phyloP scores from a whole-genome alignment of 2,888 invertebrate genomes.

The Acrobasis consociella region DNA sequence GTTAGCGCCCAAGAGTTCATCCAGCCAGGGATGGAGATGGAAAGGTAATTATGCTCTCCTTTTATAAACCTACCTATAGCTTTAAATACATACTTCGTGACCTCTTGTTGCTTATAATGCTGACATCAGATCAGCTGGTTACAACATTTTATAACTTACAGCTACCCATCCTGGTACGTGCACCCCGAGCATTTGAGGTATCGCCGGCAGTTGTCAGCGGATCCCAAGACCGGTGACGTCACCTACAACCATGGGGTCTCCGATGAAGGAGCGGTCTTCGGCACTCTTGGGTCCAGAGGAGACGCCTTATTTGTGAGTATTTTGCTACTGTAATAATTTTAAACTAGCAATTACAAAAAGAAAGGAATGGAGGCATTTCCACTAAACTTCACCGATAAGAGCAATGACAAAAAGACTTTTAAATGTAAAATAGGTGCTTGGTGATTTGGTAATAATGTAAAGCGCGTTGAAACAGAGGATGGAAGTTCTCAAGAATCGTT shows the following conservation, averaged over 20 bases:
- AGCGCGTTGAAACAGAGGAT: no score
- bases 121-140: not conserved
- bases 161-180: slow-evolving; percentile 7
- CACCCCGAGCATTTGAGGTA: slow-evolving; percentile 13
- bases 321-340: no score
- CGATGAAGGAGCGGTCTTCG: slow-evolving; percentile 35
- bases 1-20: slow-evolving; percentile 16
- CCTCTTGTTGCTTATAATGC: not conserved
- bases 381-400: no score
- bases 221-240: slow-evolving; percentile 37
- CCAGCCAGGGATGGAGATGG: not conserved
- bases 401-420: no score
- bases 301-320: slow-evolving; percentile 48
- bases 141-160: not conserved
- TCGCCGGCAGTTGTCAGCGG: slow-evolving; percentile 13
- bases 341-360: no score
- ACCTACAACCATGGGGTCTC: slow-evolving; percentile 20
- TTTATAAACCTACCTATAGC: no score
- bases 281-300: slow-evolving; percentile 48
- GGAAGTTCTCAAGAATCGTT: no score
- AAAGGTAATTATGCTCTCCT: not conserved
- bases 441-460: no score
- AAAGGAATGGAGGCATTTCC: no score
- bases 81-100: no score
- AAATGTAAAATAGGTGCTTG: no score